Base-by-base conservation (phyloP, 2,113 vertebrate genomes). In the Oxyura jamaicensis region DNA sequence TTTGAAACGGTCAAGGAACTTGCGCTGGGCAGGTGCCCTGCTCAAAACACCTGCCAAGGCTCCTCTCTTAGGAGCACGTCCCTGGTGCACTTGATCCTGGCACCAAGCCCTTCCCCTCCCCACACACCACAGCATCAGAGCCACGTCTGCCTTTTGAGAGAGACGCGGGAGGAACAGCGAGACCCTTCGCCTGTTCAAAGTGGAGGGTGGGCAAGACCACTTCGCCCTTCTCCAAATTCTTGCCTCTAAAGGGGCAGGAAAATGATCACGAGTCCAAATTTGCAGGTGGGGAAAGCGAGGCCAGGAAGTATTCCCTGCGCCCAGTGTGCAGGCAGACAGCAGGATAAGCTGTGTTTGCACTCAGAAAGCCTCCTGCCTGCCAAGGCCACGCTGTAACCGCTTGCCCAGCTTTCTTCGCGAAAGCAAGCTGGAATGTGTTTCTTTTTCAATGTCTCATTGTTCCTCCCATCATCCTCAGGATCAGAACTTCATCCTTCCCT, bases 1-100 rank as follows among this genome's bases (percentile, higher is more conserved):
- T 66, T 79, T 91, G 83, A 93, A 96, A 96, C 78, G 62, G 46
- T 91, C 71, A 91, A 11, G 79, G 69, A 95, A 66, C 79, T 41
- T 13, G 53, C 74, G 53, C 44, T 82, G 76, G 41, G 66, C 50
- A 11, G 76, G 42, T 39, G 66, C 52, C 26, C 3, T 1, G 72
- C 85, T 81, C 75, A 35, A 68, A 80, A 76, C 73, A 50, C 74
- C 60, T 33, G 71, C 74, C 79, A 79, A 89, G 25, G 23, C 71
- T 86, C 81, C 74, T 92, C 82, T 89, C 73, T n/a, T 55, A 63
- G 74, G 58, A 94, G 87, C 69, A 23, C 83, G 42, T 58, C 48
- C 69, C 53, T 10, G 5, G 76, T 50, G 48, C 31, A n/a, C 0
- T 0, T 1, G 62, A 60, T 73, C 52, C 44, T 26, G 63, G 80